These are phyloP conservation scores for Epizoanthus illoricatus DNA, from an alignment of 92 coral and sea anemone genomes.

Conservation along the genomic window DNA sequence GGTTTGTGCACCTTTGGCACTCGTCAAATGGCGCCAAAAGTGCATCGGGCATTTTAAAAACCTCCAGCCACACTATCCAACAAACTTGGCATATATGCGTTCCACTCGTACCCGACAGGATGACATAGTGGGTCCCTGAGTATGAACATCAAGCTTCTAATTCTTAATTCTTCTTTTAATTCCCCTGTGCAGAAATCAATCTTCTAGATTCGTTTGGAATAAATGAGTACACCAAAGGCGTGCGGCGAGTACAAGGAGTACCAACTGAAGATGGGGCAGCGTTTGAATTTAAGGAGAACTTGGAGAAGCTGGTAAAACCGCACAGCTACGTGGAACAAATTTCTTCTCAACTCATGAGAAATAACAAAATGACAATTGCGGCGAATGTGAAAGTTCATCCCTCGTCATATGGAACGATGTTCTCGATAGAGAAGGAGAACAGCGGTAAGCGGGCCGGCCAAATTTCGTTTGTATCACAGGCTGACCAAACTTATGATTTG, in stretches of 20 bases:
- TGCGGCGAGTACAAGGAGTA: conserved; percentile 8
- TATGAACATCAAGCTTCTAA: neutral
- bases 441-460: neutral
- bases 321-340: conserved; percentile 27
- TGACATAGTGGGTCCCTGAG: neutral
- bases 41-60: no score
- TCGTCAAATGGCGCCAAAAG: no score
- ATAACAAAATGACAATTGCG: conserved; percentile 13
- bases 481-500: no score
- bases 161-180: neutral
- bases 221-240: conserved; percentile 8
- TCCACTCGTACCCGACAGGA: neutral
- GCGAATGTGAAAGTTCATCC: conserved; percentile 34
- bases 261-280: conserved; percentile 20
- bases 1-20: no score
- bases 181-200: conserved; percentile 22
- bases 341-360: conserved; percentile 15
- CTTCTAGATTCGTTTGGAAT: conserved; percentile 7
- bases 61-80: no score
- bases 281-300: conserved; percentile 4
- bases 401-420: conserved; percentile 24
- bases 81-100: no score
- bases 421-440: conserved; percentile 13
- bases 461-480: no score
- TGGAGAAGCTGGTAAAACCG: neutral